Conservation (phyloP, 2,888 invertebrate species). For the Drosophila anomelani region DNA sequence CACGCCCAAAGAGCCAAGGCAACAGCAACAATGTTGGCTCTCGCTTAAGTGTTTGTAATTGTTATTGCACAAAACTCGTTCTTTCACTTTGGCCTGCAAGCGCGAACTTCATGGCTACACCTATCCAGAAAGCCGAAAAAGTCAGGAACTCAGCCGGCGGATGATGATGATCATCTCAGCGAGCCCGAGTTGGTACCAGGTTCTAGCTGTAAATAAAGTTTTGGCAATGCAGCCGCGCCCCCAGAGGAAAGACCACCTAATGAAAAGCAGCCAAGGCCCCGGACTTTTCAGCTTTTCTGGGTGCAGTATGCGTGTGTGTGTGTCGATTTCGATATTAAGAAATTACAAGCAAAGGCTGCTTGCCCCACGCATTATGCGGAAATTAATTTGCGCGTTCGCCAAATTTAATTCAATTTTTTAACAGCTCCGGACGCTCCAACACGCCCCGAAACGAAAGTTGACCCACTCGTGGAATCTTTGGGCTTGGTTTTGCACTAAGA, state of each 20-base stretch:
- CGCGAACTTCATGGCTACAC: slow-evolving; percentile 82
- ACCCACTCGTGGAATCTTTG: slow-evolving; percentile 60
- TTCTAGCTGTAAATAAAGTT: slow-evolving; percentile 76
- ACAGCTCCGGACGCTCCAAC: slow-evolving; percentile 33
- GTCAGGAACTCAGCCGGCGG: slow-evolving; percentile 19
- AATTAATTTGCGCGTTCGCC: slow-evolving; percentile 68
- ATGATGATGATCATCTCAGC: slow-evolving; percentile 63
- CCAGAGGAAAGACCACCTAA: slow-evolving; percentile 66
- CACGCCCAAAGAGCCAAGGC: slow-evolving; percentile 59
- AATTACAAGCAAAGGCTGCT: slow-evolving; percentile 53
- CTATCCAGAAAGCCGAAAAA: slow-evolving; percentile 50
- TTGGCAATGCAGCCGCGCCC: slow-evolving; percentile 71
- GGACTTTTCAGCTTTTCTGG: slow-evolving; percentile 21
- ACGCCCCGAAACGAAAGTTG: slow-evolving; percentile 67
- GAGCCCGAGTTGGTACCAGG: slow-evolving; percentile 24
- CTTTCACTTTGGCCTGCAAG: slow-evolving; percentile 70
- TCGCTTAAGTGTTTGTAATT: slow-evolving; percentile 58
- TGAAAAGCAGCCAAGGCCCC: slow-evolving; percentile 52
- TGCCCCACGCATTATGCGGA: slow-evolving; percentile 79
- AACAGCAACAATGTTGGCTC: slow-evolving; percentile 15
- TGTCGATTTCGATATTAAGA: slow-evolving; percentile 60
- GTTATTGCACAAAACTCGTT: slow-evolving; percentile 67
- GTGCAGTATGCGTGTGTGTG: slow-evolving; percentile 31
- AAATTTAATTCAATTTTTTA: slow-evolving; percentile 75
- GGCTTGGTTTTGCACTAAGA: slow-evolving; percentile 1